Evolutionary conservation across 1,140 invertebrate species (phyloP), one percentile per base, ranked within the genome.

Genomic region (Heterodera carotae): DNA sequence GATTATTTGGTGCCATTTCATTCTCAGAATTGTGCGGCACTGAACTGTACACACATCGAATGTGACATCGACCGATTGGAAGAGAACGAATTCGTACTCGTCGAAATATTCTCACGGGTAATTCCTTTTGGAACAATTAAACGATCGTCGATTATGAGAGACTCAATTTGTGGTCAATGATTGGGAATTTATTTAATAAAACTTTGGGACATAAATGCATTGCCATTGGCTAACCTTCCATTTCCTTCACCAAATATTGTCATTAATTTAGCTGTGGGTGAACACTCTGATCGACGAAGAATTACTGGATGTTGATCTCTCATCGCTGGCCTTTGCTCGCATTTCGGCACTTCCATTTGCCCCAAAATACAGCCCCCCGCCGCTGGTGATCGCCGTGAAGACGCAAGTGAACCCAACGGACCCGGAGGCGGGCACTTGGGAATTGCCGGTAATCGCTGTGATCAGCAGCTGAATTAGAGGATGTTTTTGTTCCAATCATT

Each of bases 221-320:
- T n/a, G n/a, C n/a, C 8, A 10, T 62, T 31, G 29, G 18, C 22
- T 62, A 10, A 7, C 29, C 60, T 7, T 62, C n/a, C 7, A 10
- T 62, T 18, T 62, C 29, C 7, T 62, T 62, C 22, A 10, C 29
- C n/a, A 10, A n/a, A n/a, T n/a, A n/a, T 18, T n/a, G 7, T 62
- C 29, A 29, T 66, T 31, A 25, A 18, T 66, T 4, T 66, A 66
- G 62, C 82, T 86, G 2, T 85, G 79, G 82, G 77, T 86, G 4
- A 87, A 87, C 68, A 87, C 86, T 18, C 68, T 86, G 36, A 87
- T 86, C 53, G 84, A 86, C 68, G 83, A 85, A 27, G 69, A 78
- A 33, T 71, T 82, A 64, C 68, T 69, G 12, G 85, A 84, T 48
- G 83, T 78, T n/a, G 86, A 86, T 39, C 82, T 86, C 3, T 82